phyloP scores from a whole-genome alignment of 1,140 invertebrate genomes.

The Cylas formicarius region DNA sequence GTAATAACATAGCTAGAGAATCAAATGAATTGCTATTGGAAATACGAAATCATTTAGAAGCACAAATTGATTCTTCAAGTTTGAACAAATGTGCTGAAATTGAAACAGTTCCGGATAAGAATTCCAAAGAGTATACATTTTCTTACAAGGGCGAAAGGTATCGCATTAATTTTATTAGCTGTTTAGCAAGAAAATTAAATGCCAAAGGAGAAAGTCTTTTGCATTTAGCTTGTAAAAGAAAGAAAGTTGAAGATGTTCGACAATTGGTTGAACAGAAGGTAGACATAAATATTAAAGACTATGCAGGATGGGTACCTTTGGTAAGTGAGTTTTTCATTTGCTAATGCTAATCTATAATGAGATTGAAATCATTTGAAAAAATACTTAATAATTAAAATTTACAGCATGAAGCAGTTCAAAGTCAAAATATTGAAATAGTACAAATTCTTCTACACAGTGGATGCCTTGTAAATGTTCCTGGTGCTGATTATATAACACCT shows the following conservation, averaged over 20 bases:
- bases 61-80: too few species aligned
- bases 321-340: constrained; percentile 20
- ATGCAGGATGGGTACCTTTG: constrained; percentile 71
- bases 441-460: constrained; percentile 55
- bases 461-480: constrained; percentile 58
- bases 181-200: constrained; percentile 36
- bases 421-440: constrained; percentile 52
- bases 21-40: constrained; percentile 11
- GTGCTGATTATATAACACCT: constrained; percentile 57
- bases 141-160: constrained; percentile 16
- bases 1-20: constrained; percentile 14
- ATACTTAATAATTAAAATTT: constrained; percentile 10
- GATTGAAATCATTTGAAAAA: constrained; percentile 1
- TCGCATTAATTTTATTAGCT: constrained; percentile 14
- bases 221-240: constrained; percentile 50
- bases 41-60: constrained; percentile 9
- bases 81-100: too few species aligned
- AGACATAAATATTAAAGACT: constrained; percentile 65
- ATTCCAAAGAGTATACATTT: constrained; percentile 5
- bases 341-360: too few species aligned
- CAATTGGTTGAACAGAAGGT: constrained; percentile 54
- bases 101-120: background rate
- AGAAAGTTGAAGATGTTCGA: constrained; percentile 47
- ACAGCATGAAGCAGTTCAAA: constrained; percentile 64
- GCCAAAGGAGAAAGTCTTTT: constrained; percentile 52